Percentiles rank a stretch among this genome's conserved stretches.
These are phyloP conservation scores for Sisor rabdophorus DNA, from an alignment of 2,113 vertebrate genomes.

Conservation along the genomic window DNA sequence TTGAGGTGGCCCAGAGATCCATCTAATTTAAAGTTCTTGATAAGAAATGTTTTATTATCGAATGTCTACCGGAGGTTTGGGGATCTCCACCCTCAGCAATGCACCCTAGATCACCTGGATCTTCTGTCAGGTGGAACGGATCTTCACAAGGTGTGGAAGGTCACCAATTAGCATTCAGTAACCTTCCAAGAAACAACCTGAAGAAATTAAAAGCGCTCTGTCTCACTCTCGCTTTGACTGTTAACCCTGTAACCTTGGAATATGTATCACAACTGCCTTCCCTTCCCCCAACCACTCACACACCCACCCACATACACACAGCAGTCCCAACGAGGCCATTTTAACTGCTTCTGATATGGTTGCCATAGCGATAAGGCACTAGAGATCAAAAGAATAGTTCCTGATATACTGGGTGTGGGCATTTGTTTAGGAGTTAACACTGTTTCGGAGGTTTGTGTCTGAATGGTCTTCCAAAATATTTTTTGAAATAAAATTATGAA, in stretches of 20 bases:
- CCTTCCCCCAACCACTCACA: constrained; percentile 12
- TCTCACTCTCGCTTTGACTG: not conserved
- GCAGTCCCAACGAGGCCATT: constrained; percentile 45
- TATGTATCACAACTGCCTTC: not conserved
- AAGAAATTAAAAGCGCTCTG: not conserved
- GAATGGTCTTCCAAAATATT: too few species aligned
- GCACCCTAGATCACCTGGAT: not conserved
- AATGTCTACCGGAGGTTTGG: not conserved
- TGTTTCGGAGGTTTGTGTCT: not conserved
- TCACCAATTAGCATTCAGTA: not conserved
- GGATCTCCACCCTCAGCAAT: not conserved
- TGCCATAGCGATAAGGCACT: constrained; percentile 46
- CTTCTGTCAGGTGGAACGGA: not conserved
- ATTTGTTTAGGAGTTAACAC: not conserved
- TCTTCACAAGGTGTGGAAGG: not conserved
- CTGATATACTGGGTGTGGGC: constrained; percentile 30
- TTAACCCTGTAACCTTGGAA: constrained; percentile 22
- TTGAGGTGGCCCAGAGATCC: not conserved
- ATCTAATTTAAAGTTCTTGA: not conserved
- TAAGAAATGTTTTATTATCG: not conserved
- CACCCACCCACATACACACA: constrained; percentile 17
- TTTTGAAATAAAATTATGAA: too few species aligned
- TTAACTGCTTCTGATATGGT: constrained; percentile 51
- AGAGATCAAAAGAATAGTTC: constrained; percentile 47
- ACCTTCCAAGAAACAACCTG: not conserved